Percentiles rank a stretch among this genome's conserved stretches.
These are phyloP conservation scores for Kryptopterus vitreolus DNA, from an alignment of 2,797 vertebrate genomes.

Conservation along the genomic window DNA sequence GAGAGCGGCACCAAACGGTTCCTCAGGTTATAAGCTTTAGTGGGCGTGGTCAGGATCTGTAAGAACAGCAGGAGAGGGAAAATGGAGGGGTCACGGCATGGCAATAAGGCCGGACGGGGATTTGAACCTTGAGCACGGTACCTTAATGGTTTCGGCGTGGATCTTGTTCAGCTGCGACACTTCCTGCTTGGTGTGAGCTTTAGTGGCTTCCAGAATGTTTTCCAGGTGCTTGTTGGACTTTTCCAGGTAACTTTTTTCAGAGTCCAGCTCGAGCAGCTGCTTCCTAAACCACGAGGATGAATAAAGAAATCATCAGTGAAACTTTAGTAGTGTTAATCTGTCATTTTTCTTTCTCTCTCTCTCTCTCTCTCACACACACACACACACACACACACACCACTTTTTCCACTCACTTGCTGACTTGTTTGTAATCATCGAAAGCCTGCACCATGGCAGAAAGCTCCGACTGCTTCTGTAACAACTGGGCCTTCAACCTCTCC, in stretches of 20 bases:
- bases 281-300: constrained; percentile 75
- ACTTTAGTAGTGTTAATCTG: not conserved
- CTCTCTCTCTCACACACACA: not conserved
- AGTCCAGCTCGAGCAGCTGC: constrained; percentile 84
- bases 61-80: not conserved
- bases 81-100: too few relatives aligned
- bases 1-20: constrained; percentile 74
- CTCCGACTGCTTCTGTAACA: constrained; percentile 86
- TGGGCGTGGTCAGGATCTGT: constrained; percentile 91
- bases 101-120: not conserved
- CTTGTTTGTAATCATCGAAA: constrained; percentile 90
- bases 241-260: constrained; percentile 87
- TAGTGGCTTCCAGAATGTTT: constrained; percentile 92
- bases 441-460: constrained; percentile 81
- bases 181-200: constrained; percentile 84
- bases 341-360: too few relatives aligned
- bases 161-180: constrained; percentile 90
- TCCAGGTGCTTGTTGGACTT: constrained; percentile 91
- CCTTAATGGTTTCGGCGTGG: constrained; percentile 90
- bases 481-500: constrained; percentile 83
- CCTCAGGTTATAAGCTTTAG: constrained; percentile 82
- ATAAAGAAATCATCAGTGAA: not conserved
- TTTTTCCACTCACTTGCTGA: constrained; percentile 81
- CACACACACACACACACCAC: not conserved
- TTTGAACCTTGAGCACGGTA: constrained; percentile 55